phyloP scores from a whole-genome alignment of 2,113 vertebrate species.

The Indicator indicator region DNA sequence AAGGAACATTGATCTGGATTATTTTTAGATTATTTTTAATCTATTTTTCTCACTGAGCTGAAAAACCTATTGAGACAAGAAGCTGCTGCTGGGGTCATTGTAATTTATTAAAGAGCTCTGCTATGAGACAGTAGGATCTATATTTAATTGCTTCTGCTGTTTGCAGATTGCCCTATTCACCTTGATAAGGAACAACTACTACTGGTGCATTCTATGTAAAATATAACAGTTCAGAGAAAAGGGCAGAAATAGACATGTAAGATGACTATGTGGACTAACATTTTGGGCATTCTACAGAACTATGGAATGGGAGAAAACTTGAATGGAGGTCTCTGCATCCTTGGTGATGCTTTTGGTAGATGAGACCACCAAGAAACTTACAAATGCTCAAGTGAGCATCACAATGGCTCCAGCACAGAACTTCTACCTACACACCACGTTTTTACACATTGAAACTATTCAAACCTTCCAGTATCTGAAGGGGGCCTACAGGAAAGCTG shows the following conservation, averaged over 20 bases:
- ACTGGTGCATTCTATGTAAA: not conserved
- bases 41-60: not conserved
- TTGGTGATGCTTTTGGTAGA: not conserved
- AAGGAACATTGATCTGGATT: not conserved
- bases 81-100: not conserved
- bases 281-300: not conserved
- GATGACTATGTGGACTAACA: not conserved
- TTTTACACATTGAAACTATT: rapidly evolving
- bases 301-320: not conserved
- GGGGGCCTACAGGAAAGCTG: no score
- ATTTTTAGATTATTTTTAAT: constrained; percentile 28
- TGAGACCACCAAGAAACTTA: not conserved
- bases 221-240: not conserved
- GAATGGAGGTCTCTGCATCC: not conserved
- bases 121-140: not conserved
- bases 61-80: constrained; percentile 6
- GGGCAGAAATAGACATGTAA: not conserved
- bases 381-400: not conserved
- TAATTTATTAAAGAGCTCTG: constrained; percentile 17
- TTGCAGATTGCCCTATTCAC: constrained; percentile 21
- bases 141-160: constrained; percentile 31
- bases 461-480: not conserved
- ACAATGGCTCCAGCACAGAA: not conserved
- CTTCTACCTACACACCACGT: not conserved
- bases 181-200: not conserved